Evolutionary conservation across 37 sponge, comb jelly and placozoan genomes (phyloP).

Genomic region (Crambe crambe): DNA sequence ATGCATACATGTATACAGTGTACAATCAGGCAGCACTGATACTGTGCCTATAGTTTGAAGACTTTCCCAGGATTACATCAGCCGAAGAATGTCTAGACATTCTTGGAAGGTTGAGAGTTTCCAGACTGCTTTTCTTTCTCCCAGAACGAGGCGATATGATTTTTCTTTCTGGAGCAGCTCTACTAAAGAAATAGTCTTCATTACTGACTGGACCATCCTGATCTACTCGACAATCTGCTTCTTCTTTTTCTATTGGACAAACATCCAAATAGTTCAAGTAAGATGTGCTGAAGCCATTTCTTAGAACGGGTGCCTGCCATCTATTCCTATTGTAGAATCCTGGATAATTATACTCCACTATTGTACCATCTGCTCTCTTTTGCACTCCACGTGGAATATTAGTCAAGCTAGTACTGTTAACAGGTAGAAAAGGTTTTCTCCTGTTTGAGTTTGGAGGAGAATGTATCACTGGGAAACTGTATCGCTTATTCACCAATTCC

Average conservation of each 20-base stretch:
- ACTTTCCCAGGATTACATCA: background rate
- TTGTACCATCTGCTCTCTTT: slow-evolving; percentile 33
- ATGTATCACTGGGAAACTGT: background rate
- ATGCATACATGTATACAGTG: too few relatives aligned
- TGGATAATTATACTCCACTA: slow-evolving; percentile 12
- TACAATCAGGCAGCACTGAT: too few relatives aligned
- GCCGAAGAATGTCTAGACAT: background rate
- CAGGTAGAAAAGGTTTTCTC: background rate
- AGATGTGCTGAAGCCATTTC: background rate
- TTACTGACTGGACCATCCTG: background rate
- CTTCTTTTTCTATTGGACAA: background rate
- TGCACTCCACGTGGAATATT: background rate
- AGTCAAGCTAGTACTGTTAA: background rate
- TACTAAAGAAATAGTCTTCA: slow-evolving; percentile 21
- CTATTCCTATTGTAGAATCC: background rate
- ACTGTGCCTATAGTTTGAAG: too few relatives aligned
- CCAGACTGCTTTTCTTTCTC: background rate
- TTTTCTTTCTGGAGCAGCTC: slow-evolving; percentile 12
- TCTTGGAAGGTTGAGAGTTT: background rate
- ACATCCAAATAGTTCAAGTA: background rate
- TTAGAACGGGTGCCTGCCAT: background rate
- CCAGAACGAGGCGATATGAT: background rate
- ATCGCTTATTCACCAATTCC: background rate
- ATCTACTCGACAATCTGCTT: slow-evolving; percentile 17
- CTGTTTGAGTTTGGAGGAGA: background rate